These are phyloP conservation scores for Spea hammondii DNA, from an alignment of 2,797 vertebrate species.

Conservation along the genomic window DNA sequence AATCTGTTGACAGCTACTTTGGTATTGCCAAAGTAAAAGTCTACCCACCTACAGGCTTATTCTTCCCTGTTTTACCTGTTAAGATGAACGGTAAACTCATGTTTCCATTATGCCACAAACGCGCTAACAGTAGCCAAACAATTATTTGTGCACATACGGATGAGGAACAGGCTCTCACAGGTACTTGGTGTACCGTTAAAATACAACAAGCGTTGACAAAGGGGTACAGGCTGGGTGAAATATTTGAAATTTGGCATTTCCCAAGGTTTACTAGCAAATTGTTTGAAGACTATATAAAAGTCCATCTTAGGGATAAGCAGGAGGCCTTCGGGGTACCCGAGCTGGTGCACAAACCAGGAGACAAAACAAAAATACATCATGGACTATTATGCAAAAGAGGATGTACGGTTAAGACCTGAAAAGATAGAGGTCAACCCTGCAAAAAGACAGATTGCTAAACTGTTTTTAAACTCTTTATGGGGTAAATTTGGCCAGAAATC, in stretches of 20 bases:
- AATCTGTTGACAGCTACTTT: background rate
- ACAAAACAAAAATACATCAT: background rate
- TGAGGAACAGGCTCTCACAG: too few species aligned
- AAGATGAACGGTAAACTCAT: background rate
- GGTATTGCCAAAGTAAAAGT: slow-evolving; percentile 11
- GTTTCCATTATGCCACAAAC: slow-evolving; percentile 14
- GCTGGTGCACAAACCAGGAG: slow-evolving; percentile 3
- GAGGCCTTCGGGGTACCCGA: slow-evolving; percentile 21
- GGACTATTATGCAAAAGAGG: background rate
- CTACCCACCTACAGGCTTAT: background rate
- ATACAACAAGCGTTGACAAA: too few species aligned
- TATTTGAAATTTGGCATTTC: too few species aligned
- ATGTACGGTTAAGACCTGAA: background rate
- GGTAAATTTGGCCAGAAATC: too few species aligned
- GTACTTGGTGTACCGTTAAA: too few species aligned
- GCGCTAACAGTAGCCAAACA: background rate
- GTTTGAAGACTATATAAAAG: too few species aligned
- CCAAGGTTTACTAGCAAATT: too few species aligned
- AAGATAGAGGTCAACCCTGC: background rate
- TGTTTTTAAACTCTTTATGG: too few species aligned
- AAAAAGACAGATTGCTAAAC: too few species aligned
- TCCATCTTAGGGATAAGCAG: slow-evolving; percentile 12
- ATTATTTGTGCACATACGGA: too few species aligned
- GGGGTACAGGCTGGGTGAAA: too few species aligned
- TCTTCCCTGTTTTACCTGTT: background rate